These are phyloP conservation scores for Melanotaenia pygmaea DNA, from an alignment of 2,797 vertebrate species.

Conservation along the genomic window DNA sequence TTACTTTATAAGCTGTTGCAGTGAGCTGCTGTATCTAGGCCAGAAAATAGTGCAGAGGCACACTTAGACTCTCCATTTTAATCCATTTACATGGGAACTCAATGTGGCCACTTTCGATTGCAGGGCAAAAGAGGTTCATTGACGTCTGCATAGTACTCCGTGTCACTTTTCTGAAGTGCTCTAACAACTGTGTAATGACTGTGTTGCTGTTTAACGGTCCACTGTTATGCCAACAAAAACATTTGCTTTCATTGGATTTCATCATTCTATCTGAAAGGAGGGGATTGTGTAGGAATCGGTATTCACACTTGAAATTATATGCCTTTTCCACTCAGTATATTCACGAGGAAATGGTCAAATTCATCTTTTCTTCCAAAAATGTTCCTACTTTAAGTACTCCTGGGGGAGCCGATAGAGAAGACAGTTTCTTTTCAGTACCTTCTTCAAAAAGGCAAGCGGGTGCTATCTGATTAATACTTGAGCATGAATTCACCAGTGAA, in stretches of 20 bases:
- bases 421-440: slow-evolving; percentile 56
- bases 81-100: slow-evolving; percentile 68
- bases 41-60: slow-evolving; percentile 44
- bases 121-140: slow-evolving; percentile 24
- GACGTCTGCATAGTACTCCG: slow-evolving; percentile 6
- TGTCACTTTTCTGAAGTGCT: slow-evolving; percentile 18
- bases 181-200: slow-evolving; percentile 46
- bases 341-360: slow-evolving; percentile 57
- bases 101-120: slow-evolving; percentile 49
- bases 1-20: slow-evolving; percentile 37
- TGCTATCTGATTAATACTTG: slow-evolving; percentile 74
- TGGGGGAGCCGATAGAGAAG: slow-evolving; percentile 58
- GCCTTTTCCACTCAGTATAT: slow-evolving; percentile 36
- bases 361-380: slow-evolving; percentile 65
- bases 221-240: slow-evolving; percentile 32
- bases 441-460: slow-evolving; percentile 57
- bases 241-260: slow-evolving; percentile 66
- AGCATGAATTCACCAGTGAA: slow-evolving; percentile 67
- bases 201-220: slow-evolving; percentile 31
- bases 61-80: slow-evolving; percentile 58
- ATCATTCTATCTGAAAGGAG: slow-evolving; percentile 61
- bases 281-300: slow-evolving; percentile 41
- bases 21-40: slow-evolving; percentile 53
- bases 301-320: slow-evolving; percentile 43
- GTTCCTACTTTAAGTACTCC: slow-evolving; percentile 61